Evolutionary conservation across 2,888 invertebrate species (phyloP).

Genomic region (Branchipolynoe longqiensis): DNA sequence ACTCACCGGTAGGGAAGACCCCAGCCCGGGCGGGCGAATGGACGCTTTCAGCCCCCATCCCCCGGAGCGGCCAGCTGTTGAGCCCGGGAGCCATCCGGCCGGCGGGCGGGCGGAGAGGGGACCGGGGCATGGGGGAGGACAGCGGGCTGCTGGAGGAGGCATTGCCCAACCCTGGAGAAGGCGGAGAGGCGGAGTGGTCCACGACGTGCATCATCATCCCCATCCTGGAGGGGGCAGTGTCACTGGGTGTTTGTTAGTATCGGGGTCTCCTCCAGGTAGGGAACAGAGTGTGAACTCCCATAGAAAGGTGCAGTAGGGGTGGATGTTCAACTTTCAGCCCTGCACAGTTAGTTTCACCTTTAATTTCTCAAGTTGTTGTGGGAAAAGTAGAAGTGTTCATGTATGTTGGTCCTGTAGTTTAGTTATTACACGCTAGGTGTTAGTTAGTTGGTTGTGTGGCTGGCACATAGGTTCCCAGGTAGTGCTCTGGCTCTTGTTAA

Average conservation of each 20-base stretch:
- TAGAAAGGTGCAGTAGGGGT: neutral
- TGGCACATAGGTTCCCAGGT: too few relatives aligned
- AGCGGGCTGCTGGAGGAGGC: neutral
- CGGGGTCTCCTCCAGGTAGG: neutral
- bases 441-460: too few relatives aligned
- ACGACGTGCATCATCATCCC: slow-evolving; percentile 49
- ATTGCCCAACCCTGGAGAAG: neutral
- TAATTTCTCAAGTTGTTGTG: too few relatives aligned
- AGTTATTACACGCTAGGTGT: too few relatives aligned
- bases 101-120: slow-evolving; percentile 25
- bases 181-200: neutral
- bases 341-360: too few relatives aligned
- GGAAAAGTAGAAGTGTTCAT: too few relatives aligned
- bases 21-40: slow-evolving; percentile 1
- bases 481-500: too few relatives aligned
- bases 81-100: slow-evolving; percentile 49
- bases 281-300: neutral
- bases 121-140: neutral
- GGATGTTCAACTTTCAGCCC: too few relatives aligned
- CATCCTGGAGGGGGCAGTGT: too few relatives aligned
- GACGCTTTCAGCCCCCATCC: slow-evolving; percentile 34
- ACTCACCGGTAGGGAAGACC: slow-evolving; percentile 44
- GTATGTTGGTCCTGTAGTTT: too few relatives aligned
- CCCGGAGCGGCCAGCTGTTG: slow-evolving; percentile 39
- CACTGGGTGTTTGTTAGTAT: too few relatives aligned